A percentile compares a stretch with the other conserved stretches of the same genome.
These are phyloP conservation scores for Rhincodon typus DNA, from an alignment of 2,797 vertebrate genomes.

Conservation along the genomic window DNA sequence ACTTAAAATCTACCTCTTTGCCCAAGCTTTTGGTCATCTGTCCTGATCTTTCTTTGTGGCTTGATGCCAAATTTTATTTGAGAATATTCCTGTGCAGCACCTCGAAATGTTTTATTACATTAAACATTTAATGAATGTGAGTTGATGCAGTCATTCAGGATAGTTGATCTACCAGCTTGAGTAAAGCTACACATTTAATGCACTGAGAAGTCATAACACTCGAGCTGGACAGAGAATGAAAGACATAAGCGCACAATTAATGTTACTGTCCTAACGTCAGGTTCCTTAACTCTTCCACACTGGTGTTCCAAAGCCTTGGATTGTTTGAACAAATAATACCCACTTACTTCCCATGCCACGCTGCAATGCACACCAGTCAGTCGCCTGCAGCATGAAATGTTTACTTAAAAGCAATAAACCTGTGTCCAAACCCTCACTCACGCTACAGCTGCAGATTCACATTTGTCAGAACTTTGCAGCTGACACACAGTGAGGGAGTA, in stretches of 20 bases:
- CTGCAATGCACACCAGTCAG: background rate
- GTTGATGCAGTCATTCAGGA: background rate
- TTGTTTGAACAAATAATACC: background rate
- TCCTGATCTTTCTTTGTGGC: too few relatives aligned
- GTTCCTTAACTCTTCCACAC: background rate
- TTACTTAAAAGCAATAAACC: slow-evolving; percentile 27
- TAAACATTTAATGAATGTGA: background rate
- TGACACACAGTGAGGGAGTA: background rate
- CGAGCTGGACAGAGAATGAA: background rate
- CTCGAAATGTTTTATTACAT: background rate
- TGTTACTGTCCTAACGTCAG: background rate
- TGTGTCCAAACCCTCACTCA: slow-evolving; percentile 28
- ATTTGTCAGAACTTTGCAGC: slow-evolving; percentile 28
- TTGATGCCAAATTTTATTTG: background rate
- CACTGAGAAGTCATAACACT: background rate
- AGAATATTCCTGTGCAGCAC: background rate
- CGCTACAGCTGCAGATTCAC: slow-evolving; percentile 34
- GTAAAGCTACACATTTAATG: background rate
- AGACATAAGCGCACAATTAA: background rate
- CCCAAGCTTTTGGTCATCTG: background rate
- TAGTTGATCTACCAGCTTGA: background rate
- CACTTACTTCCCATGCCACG: background rate
- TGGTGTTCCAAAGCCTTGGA: background rate
- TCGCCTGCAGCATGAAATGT: background rate
- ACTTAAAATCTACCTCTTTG: background rate